These are phyloP conservation scores for Adela reaumurella DNA, from an alignment of 2,888 invertebrate genomes.

Conservation along the genomic window DNA sequence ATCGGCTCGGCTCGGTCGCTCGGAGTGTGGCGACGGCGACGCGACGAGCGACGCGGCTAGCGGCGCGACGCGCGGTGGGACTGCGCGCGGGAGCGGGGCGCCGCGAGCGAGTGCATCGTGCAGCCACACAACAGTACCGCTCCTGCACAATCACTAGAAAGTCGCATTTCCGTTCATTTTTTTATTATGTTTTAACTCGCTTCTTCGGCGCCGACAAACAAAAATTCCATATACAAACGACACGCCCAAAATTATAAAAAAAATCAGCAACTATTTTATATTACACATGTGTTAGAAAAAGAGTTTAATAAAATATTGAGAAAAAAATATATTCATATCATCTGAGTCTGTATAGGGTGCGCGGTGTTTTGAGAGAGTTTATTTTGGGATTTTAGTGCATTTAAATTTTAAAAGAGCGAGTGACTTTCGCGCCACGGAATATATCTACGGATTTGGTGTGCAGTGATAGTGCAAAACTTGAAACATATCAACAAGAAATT, in stretches of 20 bases:
- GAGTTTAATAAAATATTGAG: constrained; percentile 15
- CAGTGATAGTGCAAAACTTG: constrained; percentile 16
- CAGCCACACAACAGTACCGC: constrained; percentile 54
- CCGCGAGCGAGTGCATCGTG: constrained; percentile 53
- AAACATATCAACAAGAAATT: constrained; percentile 52
- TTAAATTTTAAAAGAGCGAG: constrained; percentile 20
- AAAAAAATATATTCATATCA: constrained; percentile 39
- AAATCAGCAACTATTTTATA: constrained; percentile 24
- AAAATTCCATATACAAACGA: constrained; percentile 27
- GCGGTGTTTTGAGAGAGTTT: constrained; percentile 16
- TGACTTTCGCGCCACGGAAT: constrained; percentile 17
- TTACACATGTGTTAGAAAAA: neutral
- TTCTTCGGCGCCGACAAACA: constrained; percentile 24
- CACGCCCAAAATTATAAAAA: constrained; percentile 43
- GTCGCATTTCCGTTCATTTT: constrained; percentile 42
- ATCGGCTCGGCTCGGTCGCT: constrained; percentile 7
- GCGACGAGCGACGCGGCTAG: too few relatives aligned
- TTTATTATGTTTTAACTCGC: neutral
- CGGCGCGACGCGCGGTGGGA: too few relatives aligned
- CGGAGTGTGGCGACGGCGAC: too few relatives aligned
- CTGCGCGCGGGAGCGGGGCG: too few relatives aligned
- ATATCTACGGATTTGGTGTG: too few relatives aligned
- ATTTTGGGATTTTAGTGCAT: constrained; percentile 40
- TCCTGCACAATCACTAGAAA: constrained; percentile 53
- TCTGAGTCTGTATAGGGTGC: constrained; percentile 31